A percentile compares a stretch with the other conserved stretches of the same genome.
phyloP scores from a whole-genome alignment of 2,888 invertebrate species.

The Sisyra terminalis region DNA sequence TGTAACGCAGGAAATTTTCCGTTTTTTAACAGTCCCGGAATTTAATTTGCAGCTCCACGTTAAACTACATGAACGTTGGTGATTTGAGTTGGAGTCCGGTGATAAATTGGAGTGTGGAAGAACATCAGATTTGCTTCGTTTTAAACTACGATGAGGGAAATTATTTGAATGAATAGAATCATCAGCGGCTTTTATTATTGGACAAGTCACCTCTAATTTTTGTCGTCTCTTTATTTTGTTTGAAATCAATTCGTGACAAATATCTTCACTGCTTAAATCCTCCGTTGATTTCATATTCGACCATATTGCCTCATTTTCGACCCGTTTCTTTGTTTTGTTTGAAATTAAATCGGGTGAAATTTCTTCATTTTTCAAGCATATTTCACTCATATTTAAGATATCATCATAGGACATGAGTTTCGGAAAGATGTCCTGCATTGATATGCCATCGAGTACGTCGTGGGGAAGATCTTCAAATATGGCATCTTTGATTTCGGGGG shows the following conservation, averaged over 20 bases:
- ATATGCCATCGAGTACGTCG: conserved; percentile 67
- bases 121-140: conserved; percentile 48
- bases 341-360: conserved; percentile 1
- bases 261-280: too few species aligned
- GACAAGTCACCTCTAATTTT: conserved; percentile 28
- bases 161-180: conserved; percentile 34
- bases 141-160: conserved; percentile 34
- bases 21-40: conserved; percentile 46
- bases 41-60: conserved; percentile 56
- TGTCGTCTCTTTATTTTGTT: neutral
- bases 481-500: conserved; percentile 75
- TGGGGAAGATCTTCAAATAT: conserved; percentile 74
- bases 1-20: conserved; percentile 34
- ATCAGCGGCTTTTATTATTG: conserved; percentile 35
- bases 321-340: neutral
- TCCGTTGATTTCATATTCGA: neutral
- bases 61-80: conserved; percentile 49
- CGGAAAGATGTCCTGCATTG: conserved; percentile 72
- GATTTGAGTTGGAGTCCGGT: conserved; percentile 30
- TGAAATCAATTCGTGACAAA: too few species aligned
- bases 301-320: neutral
- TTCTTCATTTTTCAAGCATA: neutral
- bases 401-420: conserved; percentile 50
- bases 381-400: conserved; percentile 1
- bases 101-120: conserved; percentile 29